Base-by-base conservation (phyloP, 2,888 invertebrate genomes). In the Malacosoma neustria region DNA sequence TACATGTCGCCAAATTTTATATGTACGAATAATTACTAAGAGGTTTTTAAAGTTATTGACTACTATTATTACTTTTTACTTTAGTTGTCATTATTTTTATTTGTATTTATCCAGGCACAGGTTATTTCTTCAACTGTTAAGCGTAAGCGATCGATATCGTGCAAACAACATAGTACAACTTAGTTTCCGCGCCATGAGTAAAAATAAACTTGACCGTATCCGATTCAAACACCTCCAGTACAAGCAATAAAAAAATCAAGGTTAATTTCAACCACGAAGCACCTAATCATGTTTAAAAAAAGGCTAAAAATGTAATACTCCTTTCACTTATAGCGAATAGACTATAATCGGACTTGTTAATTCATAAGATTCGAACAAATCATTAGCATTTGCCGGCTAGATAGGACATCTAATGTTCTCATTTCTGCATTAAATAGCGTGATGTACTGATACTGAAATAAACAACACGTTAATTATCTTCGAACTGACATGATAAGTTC, bases 401-500 rank as follows among this genome's bases (percentile, higher is more conserved):
- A 22, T 30, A 33, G 22, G 32, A 15, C 34, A 38, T 14, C 29
- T 34, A 35, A 32, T 35, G 30, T 14, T 13, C 30, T 31, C 33
- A 15, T 12, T 38, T 38, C 34, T 38, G 38, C 29, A 32, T 32
- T 38, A 34, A 38, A 30, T 38, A 13, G 22, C 30, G 29, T 29
- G 22, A n/a, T n/a, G n/a, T 11, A 31, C 31, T 31, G 11, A 2
- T 71, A 70, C 72, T 65, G 67, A 58, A 66, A 66, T 64, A 61
- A 70, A 57, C 64, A 65, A 43, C 51, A 47, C 61, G 54, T 66
- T 55, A 57, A 62, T 57, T 63, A 50, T 57, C 54, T 61, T 53
- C 57, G 50, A 60, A 57, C 57, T 58, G 61, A 11, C 62, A 65
- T 62, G 67, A 56, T 71, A 67, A 61, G 56, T 66, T 70, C 69